A percentile compares a stretch with the other conserved stretches of the same genome.
These are phyloP conservation scores for Phymastichus coffea DNA, from an alignment of 1,140 invertebrate genomes.

Conservation along the genomic window DNA sequence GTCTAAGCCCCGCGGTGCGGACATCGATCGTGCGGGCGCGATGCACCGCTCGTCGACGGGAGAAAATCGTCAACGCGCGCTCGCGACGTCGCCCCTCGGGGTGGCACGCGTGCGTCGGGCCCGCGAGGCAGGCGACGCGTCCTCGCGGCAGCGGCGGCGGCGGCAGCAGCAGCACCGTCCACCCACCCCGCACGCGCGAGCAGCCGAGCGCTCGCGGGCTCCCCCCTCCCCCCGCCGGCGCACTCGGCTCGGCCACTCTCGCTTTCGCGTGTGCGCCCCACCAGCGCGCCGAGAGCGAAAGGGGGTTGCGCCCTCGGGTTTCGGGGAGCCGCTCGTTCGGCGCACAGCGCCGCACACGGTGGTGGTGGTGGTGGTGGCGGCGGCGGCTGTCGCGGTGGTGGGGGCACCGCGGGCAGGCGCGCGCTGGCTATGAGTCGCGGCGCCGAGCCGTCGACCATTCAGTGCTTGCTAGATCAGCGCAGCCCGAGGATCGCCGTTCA, in stretches of 20 bases:
- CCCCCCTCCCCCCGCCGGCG: neutral
- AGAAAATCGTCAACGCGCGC: too few species aligned
- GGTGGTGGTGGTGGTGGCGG: neutral
- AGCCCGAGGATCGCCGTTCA: constrained; percentile 11
- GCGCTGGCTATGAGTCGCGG: constrained; percentile 12
- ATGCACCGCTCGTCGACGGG: too few species aligned
- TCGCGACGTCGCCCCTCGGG: too few species aligned
- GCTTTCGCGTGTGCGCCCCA: too few species aligned
- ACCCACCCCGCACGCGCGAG: neutral
- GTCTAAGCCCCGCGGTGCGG: too few species aligned
- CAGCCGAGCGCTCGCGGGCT: neutral
- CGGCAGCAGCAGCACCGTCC: constrained; percentile 9
- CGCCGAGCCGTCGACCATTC: neutral
- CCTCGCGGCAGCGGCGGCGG: neutral
- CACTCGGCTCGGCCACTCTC: neutral
- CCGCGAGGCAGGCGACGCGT: neutral
- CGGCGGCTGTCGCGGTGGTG: neutral
- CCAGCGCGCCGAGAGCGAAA: neutral
- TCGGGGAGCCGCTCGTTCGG: neutral
- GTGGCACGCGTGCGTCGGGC: too few species aligned
- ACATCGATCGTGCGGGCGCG: too few species aligned
- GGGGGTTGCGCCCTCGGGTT: neutral
- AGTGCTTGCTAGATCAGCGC: constrained; percentile 21
- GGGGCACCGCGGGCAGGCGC: neutral
- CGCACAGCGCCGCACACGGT: neutral